Conservation (phyloP, 2,888 invertebrate species). For the Lumbricus terrestris region DNA sequence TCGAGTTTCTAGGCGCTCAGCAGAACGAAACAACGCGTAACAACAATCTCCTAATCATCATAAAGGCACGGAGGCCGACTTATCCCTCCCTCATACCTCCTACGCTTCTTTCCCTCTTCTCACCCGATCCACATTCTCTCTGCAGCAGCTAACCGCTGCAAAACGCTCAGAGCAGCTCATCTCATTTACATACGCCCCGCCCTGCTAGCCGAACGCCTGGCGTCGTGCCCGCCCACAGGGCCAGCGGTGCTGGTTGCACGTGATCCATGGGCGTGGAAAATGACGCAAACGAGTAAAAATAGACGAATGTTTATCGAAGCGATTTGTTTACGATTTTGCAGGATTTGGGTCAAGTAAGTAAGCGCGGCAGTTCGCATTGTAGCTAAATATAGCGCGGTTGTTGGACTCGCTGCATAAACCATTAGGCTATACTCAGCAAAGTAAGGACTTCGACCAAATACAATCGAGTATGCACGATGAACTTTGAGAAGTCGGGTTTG, state of each 20-base stretch:
- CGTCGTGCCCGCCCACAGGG: background rate
- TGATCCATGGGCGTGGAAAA: background rate
- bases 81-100: background rate
- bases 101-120: background rate
- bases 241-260: background rate
- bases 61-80: background rate
- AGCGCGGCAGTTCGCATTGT: background rate
- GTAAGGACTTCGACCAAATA: background rate
- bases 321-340: background rate
- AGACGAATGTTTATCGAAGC: background rate
- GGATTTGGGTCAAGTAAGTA: background rate
- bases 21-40: background rate
- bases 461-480: background rate
- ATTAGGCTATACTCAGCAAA: background rate
- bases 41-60: slow-evolving; percentile 3
- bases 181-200: background rate
- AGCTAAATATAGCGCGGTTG: background rate
- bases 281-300: background rate
- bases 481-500: background rate
- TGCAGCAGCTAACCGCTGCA: background rate
- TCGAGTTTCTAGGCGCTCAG: slow-evolving; percentile 3
- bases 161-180: background rate
- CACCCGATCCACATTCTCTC: background rate
- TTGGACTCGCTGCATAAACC: background rate
- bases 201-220: background rate